Percentiles rank a stretch among this genome's conserved stretches.
Evolutionary conservation across 2,888 invertebrate genomes (phyloP).

Genomic region (Sphaerophoria taeniata): DNA sequence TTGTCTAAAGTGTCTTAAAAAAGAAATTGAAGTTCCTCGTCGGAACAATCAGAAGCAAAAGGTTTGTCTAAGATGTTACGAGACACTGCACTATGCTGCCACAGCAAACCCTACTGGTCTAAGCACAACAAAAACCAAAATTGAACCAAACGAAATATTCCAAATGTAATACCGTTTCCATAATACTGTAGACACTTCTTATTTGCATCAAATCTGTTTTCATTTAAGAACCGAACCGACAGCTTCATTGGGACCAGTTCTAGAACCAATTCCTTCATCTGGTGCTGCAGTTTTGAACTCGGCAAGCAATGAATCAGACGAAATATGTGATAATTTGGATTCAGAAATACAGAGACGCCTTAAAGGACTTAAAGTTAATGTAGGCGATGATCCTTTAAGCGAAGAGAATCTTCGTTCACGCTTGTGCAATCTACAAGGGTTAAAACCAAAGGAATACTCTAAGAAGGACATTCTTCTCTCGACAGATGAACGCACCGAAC

Average conservation of each 20-base stretch:
- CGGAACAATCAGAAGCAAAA: slow-evolving; percentile 85
- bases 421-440: slow-evolving; percentile 88
- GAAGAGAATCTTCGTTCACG: slow-evolving; percentile 86
- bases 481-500: slow-evolving; percentile 86
- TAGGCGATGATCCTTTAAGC: slow-evolving; percentile 84
- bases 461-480: slow-evolving; percentile 81
- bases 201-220: slow-evolving; percentile 7
- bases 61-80: slow-evolving; percentile 85
- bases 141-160: slow-evolving; percentile 67
- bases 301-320: slow-evolving; percentile 74
- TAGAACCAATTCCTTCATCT: slow-evolving; percentile 76
- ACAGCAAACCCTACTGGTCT: slow-evolving; percentile 74
- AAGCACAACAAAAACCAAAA: slow-evolving; percentile 1
- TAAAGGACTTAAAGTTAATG: slow-evolving; percentile 86
- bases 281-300: slow-evolving; percentile 26
- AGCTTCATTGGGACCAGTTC: slow-evolving; percentile 77
- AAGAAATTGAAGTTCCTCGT: slow-evolving; percentile 87
- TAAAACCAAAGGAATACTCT: slow-evolving; percentile 80
- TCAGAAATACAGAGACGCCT: slow-evolving; percentile 87
- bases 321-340: slow-evolving; percentile 81
- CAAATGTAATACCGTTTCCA: slow-evolving; percentile 42
- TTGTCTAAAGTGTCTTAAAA: slow-evolving; percentile 91
- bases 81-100: slow-evolving; percentile 78
- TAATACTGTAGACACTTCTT: neutral
- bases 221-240: slow-evolving; percentile 76